These are phyloP conservation scores for Macropus fuliginosus DNA, from an alignment of 2,797 vertebrate genomes.

Conservation along the genomic window DNA sequence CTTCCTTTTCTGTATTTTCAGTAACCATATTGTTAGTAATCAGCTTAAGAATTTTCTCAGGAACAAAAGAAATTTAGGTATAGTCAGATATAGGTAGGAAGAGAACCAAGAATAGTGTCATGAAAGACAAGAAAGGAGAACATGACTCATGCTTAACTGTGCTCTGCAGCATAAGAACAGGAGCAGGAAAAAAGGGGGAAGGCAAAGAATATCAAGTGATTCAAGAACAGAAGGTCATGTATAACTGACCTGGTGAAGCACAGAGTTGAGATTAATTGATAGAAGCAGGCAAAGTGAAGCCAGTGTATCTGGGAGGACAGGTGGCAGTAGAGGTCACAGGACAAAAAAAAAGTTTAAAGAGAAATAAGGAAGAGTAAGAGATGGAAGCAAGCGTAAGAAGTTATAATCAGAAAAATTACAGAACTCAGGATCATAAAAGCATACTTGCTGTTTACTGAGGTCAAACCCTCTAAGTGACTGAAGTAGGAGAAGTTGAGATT, in stretches of 20 bases:
- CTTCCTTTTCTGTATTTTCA: neutral
- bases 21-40: neutral
- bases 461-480: neutral
- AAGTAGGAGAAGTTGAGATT: neutral
- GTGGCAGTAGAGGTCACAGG: too few species aligned
- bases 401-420: neutral
- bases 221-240: neutral
- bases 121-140: neutral
- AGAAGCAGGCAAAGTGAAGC: neutral
- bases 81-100: neutral
- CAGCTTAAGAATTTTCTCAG: neutral
- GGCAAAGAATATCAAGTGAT: neutral
- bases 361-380: neutral
- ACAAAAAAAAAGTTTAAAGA: too few species aligned
- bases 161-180: neutral
- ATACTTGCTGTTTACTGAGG: neutral
- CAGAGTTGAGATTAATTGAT: neutral
- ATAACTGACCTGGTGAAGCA: neutral
- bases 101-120: neutral
- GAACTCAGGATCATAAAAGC: neutral
- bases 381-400: neutral
- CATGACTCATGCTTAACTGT: neutral
- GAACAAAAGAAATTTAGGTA: neutral
- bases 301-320: too few species aligned
- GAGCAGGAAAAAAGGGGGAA: neutral